Conservation (phyloP, 1,140 invertebrate genomes). For the Pachyrhynchus sulphureomaculatus region DNA sequence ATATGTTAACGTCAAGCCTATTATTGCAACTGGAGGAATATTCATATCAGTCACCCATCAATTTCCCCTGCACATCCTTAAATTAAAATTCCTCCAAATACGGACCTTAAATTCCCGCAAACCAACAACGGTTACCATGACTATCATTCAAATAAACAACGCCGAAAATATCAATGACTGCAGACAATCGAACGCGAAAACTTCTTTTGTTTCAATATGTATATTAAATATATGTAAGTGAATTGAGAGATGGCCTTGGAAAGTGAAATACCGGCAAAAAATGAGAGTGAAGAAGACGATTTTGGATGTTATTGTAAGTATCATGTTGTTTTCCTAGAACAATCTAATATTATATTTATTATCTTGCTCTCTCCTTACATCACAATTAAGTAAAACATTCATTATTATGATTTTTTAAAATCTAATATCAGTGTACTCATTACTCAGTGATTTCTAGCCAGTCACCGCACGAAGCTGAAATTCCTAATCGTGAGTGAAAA, state of each 20-base stretch:
- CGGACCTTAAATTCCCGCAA: neutral
- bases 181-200: neutral
- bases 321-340: too few species aligned
- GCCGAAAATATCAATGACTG: neutral
- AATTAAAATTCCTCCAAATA: too few species aligned
- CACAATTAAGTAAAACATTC: too few species aligned
- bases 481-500: too few species aligned
- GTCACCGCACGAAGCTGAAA: too few species aligned
- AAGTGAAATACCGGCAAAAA: constrained; percentile 2
- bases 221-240: neutral
- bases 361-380: neutral
- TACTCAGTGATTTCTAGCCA: too few species aligned
- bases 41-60: too few species aligned
- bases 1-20: too few species aligned
- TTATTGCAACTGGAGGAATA: too few species aligned
- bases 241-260: constrained; percentile 19
- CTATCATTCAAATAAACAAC: constrained; percentile 5
- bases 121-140: constrained; percentile 5
- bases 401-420: too few species aligned
- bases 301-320: constrained; percentile 41
- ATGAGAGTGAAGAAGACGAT: constrained; percentile 37
- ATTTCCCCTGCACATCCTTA: too few species aligned
- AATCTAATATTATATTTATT: neutral
- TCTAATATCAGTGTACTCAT: too few species aligned
- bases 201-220: neutral